Evolutionary conservation across 1,140 invertebrate genomes (phyloP), one percentile per base, ranked within the genome.

Genomic region (Drosophila pruinosa): DNA sequence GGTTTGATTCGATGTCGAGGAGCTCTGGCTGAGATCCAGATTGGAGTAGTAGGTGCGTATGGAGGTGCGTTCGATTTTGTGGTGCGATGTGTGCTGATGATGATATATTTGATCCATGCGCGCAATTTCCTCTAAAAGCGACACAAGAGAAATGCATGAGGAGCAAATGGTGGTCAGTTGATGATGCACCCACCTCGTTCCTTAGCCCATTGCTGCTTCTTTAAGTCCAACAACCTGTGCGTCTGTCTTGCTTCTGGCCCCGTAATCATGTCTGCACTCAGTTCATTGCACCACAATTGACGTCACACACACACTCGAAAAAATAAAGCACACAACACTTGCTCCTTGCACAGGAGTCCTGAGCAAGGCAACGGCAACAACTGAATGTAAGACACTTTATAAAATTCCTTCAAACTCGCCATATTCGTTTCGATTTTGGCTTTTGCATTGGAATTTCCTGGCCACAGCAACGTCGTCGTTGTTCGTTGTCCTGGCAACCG

Each of bases 171-270:
- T 1, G 21, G 8, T 14, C 1, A n/a, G 8, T 28, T 4, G 6
- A 17, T 31, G 12, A n/a, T 59, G 0, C 3, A 56, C 78, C 67
- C 91, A 95, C 95, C 94, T 92, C 92, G 92, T 92, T 95, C 95
- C 80, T 92, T 93, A 50, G 94, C 94, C 95, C 95, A 95, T 92
- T 95, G 95, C 50, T 94, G 90, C 80, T 93, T 94, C 73, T 95
- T 95, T 72, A 94, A 92, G 89, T 95, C 94, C 69, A 95, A 79
- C 64, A 95, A 90, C 22, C 94, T 69, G 59, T 91, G 89, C 47
- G 86, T 89, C 71, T 89, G 89, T 45, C 86, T 75, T 15, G 82
- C 82, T 69, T 90, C 89, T 41, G 89, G 81, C 34, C 89, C 89
- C 59, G 89, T 90, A 74, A 90, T 90, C 89, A 90, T 90, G 53